Evolutionary conservation across 2,888 invertebrate genomes (phyloP), one percentile per base, ranked within the genome.

Genomic region (Stramonita haemastoma): DNA sequence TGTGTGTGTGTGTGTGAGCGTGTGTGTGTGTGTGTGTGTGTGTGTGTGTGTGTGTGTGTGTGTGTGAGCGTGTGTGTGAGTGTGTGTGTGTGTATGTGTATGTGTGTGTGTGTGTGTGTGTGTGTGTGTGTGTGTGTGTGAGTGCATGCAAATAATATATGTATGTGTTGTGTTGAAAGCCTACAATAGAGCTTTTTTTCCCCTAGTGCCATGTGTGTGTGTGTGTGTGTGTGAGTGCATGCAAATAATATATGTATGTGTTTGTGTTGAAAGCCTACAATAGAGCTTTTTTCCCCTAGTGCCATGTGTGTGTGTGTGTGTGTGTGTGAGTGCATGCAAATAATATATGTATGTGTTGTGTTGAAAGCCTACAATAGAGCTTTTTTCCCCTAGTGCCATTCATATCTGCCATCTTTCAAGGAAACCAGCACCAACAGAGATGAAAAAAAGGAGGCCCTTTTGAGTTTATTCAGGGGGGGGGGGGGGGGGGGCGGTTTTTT

Each of bases 21-120:
- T 17, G 57, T 57, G 57, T 57, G 57, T 57, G 70, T 70, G 70
- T 70, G 11, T 22, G 22, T 70, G 70, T 70, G 70, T 70, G 70
- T 70, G 70, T 22, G 70, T 77, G 77, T 29, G 19, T 77, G 32
- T 77, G 77, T 77, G 77, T 32, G 77, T 77, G 29, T 77, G n/a
- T 77, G 77, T 29, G 32, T 0, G 11, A 32, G 77, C 8, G 77
- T 0, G 0, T 29, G 34, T 29, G 77, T 77, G 77, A 32, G 77
- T 77, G 32, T 32, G 32, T 77, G 77, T 77, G 13, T 77, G 77
- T 77, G 77, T 34, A 32, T 77, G 77, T 77, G 77, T 77, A 32
- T 77, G 77, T 77, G 70, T 70, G 70, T 70, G 70, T 70, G 70
- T 70, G 70, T 70, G 70, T 70, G 70, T 70, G 70, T 70, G 70